Evolutionary conservation across 2,888 invertebrate species (phyloP).

Genomic region (Protodeltote pygarga): DNA sequence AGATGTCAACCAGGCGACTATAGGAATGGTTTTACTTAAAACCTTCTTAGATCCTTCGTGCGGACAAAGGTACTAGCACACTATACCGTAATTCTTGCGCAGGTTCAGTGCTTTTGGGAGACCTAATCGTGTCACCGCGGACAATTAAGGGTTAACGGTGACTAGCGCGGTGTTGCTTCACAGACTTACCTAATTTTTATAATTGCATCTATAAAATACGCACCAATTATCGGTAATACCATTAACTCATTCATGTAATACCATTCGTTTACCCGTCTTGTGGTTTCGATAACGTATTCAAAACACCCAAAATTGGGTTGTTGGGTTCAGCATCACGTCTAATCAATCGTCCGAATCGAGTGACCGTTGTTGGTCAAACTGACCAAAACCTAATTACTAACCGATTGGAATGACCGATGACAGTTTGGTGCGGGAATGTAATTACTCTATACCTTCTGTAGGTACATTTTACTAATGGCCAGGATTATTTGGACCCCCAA

Average conservation of each 20-base stretch:
- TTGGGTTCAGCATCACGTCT: slow-evolving; percentile 44
- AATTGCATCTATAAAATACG: too few relatives aligned
- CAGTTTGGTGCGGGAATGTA: slow-evolving; percentile 77
- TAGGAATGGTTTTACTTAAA: too few relatives aligned
- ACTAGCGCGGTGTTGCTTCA: too few relatives aligned
- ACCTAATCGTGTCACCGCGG: too few relatives aligned
- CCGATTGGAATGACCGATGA: slow-evolving; percentile 65
- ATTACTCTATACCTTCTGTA: slow-evolving; percentile 63
- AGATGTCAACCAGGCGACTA: too few relatives aligned
- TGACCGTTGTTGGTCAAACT: slow-evolving; percentile 67
- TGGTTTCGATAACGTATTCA: slow-evolving; percentile 32
- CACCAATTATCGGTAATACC: slow-evolving; percentile 1
- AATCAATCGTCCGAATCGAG: slow-evolving; percentile 71
- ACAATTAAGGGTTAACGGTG: too few relatives aligned
- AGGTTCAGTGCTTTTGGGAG: too few relatives aligned
- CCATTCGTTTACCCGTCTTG: slow-evolving; percentile 1
- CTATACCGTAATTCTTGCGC: too few relatives aligned
- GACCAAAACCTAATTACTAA: slow-evolving; percentile 70
- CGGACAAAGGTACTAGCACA: too few relatives aligned
- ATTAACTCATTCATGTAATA: slow-evolving; percentile 4
- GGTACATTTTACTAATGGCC: slow-evolving; percentile 70
- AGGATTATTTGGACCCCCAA: slow-evolving; percentile 70
- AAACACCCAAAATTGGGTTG: slow-evolving; percentile 42
- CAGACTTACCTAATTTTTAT: too few relatives aligned
- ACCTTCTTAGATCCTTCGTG: too few relatives aligned